Evolutionary conservation across 1,140 invertebrate species (phyloP), one percentile per base, ranked within the genome.

Genomic region (Heterodera carotae): DNA sequence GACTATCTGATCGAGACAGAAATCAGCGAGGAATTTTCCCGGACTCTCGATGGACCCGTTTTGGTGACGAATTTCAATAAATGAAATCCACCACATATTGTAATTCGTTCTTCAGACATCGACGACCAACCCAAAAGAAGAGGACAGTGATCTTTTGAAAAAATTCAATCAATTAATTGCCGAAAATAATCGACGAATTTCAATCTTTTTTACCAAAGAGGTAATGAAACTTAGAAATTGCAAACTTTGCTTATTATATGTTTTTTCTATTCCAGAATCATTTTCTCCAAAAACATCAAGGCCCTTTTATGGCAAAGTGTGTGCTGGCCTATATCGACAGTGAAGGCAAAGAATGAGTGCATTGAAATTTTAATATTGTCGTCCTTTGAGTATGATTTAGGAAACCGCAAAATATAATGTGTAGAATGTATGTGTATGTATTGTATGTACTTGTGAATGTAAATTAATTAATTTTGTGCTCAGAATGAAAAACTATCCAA

Each of bases 1-100:
- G 81, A 82, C 67, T 31, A 36, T 62, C n/a, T 82, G 7, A 76
- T 82, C 69, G 79, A 82, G 59, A 48, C 66, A 25, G 25, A 39
- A 43, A 62, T 82, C 2, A 81, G 67, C 43, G 33, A 66, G 25
- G 82, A 82, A 75, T 81, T 82, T 22, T 53, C 48, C 3, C 48
- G 48, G 48, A 15, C 48, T 3, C 48, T 53, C 18, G 48, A 15
- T 18, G 48, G 48, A 15, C 4, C 48, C 10, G 18, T 53, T 53
- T 53, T 53, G 48, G 48, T 53, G 18, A 53, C 48, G n/a, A 53
- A 53, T 53, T 4, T 3, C 5, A 53, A 18, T 15, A 10, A 53
- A 0, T 53, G 18, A 53, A 15, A 0, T 3, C 10, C 15, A 18
- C 12, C 8, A 53, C 48, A 53, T 15, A 15, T 15, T 53, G 18